These are phyloP conservation scores for Hemiprocne comata DNA, from an alignment of 2,113 vertebrate genomes.

Conservation along the genomic window DNA sequence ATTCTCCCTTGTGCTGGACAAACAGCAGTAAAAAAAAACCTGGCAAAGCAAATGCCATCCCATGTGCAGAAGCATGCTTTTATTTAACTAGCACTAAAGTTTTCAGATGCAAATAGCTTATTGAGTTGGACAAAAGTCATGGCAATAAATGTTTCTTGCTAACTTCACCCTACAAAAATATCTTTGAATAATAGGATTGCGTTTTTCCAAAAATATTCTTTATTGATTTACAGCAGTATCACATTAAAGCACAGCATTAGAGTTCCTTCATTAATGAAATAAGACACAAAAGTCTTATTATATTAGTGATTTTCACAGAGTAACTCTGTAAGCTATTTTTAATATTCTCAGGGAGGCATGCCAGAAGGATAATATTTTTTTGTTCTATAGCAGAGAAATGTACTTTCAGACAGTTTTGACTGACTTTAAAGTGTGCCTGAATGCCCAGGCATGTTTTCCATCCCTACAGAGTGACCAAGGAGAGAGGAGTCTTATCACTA, in stretches of 20 bases:
- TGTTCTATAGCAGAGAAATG: slow-evolving; percentile 49
- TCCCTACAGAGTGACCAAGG: not conserved
- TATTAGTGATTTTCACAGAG: slow-evolving; percentile 47
- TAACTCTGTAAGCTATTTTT: slow-evolving; percentile 69
- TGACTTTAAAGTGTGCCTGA: slow-evolving; percentile 42
- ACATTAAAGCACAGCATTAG: slow-evolving; percentile 20
- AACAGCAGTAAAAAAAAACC: not conserved
- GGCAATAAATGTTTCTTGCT: slow-evolving; percentile 40
- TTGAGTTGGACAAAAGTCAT: slow-evolving; percentile 58
- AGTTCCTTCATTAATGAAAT: slow-evolving; percentile 54
- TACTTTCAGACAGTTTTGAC: slow-evolving; percentile 44
- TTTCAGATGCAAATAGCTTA: slow-evolving; percentile 49
- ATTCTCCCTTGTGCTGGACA: not conserved
- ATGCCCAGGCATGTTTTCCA: slow-evolving; percentile 1
- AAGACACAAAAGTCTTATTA: slow-evolving; percentile 47
- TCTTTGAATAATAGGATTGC: slow-evolving; percentile 24
- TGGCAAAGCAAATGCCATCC: not conserved
- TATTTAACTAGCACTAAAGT: not conserved
- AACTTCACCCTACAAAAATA: slow-evolving; percentile 56
- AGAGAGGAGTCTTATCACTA: not conserved
- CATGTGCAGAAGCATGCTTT: not conserved
- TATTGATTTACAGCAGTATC: slow-evolving; percentile 61
- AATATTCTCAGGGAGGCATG: slow-evolving; percentile 43
- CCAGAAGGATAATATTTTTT: slow-evolving; percentile 65
- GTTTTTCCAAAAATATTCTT: slow-evolving; percentile 42